Conservation (phyloP, 2,113 vertebrate genomes). For the Haliaeetus leucogaster region DNA sequence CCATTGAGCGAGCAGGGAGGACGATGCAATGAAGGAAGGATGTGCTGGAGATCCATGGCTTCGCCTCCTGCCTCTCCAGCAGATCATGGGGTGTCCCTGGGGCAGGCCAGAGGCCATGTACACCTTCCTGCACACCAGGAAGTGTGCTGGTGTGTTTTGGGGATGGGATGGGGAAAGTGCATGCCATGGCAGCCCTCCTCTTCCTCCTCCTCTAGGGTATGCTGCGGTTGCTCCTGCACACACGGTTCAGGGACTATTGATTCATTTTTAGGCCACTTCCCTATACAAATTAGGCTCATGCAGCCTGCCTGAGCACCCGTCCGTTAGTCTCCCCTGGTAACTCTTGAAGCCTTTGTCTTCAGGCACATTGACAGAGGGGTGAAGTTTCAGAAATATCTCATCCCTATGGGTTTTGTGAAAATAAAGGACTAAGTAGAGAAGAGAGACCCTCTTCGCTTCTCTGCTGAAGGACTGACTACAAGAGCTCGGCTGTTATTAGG, state of each 20-base stretch:
- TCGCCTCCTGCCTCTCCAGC: not conserved
- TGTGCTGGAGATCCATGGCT: not conserved
- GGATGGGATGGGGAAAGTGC: not conserved
- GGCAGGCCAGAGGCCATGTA: not conserved
- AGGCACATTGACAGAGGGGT: not conserved
- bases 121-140: not conserved
- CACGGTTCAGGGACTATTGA: not conserved
- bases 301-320: not conserved
- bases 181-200: not conserved
- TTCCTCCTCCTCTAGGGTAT: not conserved
- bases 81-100: not conserved
- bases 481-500: not conserved
- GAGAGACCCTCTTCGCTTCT: not conserved
- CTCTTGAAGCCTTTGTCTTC: not conserved
- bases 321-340: not conserved
- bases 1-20: not conserved
- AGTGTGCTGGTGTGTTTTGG: not conserved
- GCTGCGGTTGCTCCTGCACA: not conserved
- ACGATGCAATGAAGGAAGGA: not conserved
- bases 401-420: not conserved
- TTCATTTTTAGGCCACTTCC: not conserved
- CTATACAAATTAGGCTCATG: not conserved
- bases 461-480: not conserved
- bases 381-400: conserved; percentile 14
- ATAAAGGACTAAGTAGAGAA: not conserved